Evolutionary conservation across 2,888 invertebrate species (phyloP).

Genomic region (Tineola bisselliella): DNA sequence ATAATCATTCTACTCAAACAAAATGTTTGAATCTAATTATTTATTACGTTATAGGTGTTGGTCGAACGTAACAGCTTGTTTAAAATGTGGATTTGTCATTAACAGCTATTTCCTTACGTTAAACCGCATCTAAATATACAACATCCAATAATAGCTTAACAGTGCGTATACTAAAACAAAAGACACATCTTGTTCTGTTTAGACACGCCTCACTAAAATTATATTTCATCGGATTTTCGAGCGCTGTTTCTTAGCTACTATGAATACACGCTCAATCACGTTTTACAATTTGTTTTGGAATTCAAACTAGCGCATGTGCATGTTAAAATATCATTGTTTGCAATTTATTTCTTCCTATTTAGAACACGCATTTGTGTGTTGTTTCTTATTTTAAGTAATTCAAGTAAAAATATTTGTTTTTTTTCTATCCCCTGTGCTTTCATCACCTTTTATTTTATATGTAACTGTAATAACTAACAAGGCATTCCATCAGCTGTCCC

Average conservation of each 20-base stretch:
- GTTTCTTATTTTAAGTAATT: too few relatives aligned
- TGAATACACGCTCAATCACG: too few relatives aligned
- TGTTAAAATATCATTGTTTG: not conserved
- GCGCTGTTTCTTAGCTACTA: not conserved
- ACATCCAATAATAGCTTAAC: conserved; percentile 42
- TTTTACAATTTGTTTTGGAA: not conserved
- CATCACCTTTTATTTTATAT: too few relatives aligned
- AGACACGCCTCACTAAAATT: conserved; percentile 3
- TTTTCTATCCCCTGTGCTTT: too few relatives aligned
- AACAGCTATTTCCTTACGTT: conserved; percentile 13
- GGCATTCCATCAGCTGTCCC: not conserved
- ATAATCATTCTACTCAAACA: too few relatives aligned
- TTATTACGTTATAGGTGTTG: too few relatives aligned
- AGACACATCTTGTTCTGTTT: conserved; percentile 7
- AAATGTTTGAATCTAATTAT: too few relatives aligned
- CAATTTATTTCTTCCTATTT: too few relatives aligned
- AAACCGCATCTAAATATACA: conserved; percentile 23
- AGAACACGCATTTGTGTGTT: too few relatives aligned
- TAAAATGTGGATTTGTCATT: not conserved
- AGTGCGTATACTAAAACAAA: conserved; percentile 39
- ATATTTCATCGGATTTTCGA: not conserved
- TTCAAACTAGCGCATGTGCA: not conserved
- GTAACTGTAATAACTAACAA: too few relatives aligned
- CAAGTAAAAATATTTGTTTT: too few relatives aligned
- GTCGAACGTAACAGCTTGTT: not conserved